Conservation (phyloP, 2,113 vertebrate species). For the Laticauda colubrina region DNA sequence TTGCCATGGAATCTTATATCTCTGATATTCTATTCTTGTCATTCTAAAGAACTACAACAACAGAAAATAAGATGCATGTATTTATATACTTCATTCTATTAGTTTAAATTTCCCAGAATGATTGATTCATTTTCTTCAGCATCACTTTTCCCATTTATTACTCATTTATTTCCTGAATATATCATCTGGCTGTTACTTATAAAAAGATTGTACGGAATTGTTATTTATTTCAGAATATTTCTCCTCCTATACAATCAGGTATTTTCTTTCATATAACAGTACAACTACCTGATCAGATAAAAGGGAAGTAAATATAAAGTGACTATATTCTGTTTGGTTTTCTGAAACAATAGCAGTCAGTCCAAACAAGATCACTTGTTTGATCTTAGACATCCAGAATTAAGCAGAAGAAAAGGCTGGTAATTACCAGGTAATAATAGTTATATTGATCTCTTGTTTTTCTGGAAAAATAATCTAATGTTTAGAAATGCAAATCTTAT, state of each 20-base stretch:
- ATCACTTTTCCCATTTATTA: not conserved
- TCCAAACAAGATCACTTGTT: not conserved
- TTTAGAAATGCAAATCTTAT: conserved; percentile 34
- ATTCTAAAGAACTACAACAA: conserved; percentile 3
- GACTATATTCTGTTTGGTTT: not conserved
- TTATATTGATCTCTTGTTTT: not conserved
- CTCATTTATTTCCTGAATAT: not conserved
- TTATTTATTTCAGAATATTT: not conserved
- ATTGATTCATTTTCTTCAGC: not conserved
- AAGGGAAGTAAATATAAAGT: not conserved
- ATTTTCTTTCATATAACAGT: not conserved
- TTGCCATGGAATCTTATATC: conserved; percentile 1
- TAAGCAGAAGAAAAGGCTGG: not conserved
- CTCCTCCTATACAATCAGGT: not conserved
- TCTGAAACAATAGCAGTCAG: not conserved
- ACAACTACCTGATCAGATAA: not conserved
- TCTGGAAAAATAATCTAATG: accelerated
- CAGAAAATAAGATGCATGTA: not conserved
- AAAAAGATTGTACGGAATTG: not conserved
- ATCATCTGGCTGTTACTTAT: not conserved
- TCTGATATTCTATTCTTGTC: conserved; percentile 2
- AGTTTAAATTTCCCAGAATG: not conserved
- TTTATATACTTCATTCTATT: not conserved
- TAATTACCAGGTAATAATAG: not conserved
- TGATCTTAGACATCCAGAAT: not conserved